Percentiles rank a stretch among this genome's conserved stretches.
These are phyloP conservation scores for Mola mola DNA, from an alignment of 2,113 vertebrate species.

Conservation along the genomic window DNA sequence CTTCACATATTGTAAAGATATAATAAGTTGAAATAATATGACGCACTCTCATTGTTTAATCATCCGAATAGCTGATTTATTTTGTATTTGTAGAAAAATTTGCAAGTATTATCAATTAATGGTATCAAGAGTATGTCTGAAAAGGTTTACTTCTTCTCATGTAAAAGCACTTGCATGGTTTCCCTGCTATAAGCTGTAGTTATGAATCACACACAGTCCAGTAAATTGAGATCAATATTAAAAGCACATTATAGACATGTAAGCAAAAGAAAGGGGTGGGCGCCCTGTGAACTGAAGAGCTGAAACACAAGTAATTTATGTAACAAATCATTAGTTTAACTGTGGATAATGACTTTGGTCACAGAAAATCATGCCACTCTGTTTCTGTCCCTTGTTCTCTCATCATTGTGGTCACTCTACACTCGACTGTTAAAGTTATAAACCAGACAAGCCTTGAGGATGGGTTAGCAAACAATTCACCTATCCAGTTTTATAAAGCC, in stretches of 20 bases:
- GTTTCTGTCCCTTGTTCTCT: not conserved
- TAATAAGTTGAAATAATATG: too few relatives aligned
- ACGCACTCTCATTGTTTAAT: too few relatives aligned
- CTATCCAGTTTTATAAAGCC: conserved; percentile 21
- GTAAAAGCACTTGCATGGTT: not conserved
- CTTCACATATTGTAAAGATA: too few relatives aligned
- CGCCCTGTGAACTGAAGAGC: not conserved
- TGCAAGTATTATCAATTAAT: too few relatives aligned
- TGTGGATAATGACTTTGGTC: not conserved
- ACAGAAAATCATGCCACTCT: not conserved
- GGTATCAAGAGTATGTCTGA: too few relatives aligned
- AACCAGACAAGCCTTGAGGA: not conserved
- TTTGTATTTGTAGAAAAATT: too few relatives aligned
- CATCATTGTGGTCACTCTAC: not conserved
- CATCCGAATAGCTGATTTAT: too few relatives aligned
- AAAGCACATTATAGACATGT: not conserved
- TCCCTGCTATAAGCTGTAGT: not conserved
- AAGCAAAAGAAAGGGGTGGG: not conserved
- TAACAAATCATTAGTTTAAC: not conserved
- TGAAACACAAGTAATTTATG: not conserved
- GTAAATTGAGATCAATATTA: not conserved
- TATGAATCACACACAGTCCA: not conserved
- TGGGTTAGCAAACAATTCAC: conserved; percentile 8
- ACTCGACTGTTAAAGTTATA: not conserved
- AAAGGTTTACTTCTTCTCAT: not conserved